Evolutionary conservation across 2,888 invertebrate species (phyloP), one percentile per base, ranked within the genome.

Genomic region (Campoplex nolae): DNA sequence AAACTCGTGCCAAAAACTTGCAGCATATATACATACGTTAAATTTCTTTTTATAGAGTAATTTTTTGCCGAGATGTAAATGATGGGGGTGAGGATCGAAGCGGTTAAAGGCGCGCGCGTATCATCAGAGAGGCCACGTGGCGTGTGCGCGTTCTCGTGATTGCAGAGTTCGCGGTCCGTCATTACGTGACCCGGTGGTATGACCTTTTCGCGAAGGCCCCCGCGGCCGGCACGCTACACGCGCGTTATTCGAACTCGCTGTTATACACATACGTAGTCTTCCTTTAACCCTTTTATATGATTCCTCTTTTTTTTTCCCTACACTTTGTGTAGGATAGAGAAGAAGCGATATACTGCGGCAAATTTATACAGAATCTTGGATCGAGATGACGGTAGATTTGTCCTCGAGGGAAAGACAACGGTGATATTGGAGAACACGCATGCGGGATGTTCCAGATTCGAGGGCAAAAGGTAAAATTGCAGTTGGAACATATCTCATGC

Each of bases 101-200:
- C 86, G 84, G 85, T 87, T 86, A 85, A 86, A 85, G 85, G 80
- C 67, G 74, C 88, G 84, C 84, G 88, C 88, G 83, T 89, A 88
- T 88, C 88, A 83, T 89, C 85, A 90, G 56, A 76, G 90, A 76
- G 90, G 92, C 92, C 93, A 93, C 93, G 93, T 93, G 93, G 93
- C 93, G 91, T 93, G 91, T 93, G 93, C 91, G 92, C 93, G 92
- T 92, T 93, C 91, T 91, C 92, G 93, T 93, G 93, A 93, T 93
- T 93, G 93, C 90, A 92, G 92, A 92, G 93, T 93, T 93, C 89
- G 91, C 83, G 90, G 89, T 84, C 93, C 91, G 91, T 93, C 92
- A 94, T 94, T 93, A 93, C 91, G 89, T 90, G 93, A 94, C 93
- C 93, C 90, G 90, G 78, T 83, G 87, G 78, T 88, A 89, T 91